These are phyloP conservation scores for Nemotelus pantherinus DNA, from an alignment of 2,888 invertebrate genomes.

Conservation along the genomic window DNA sequence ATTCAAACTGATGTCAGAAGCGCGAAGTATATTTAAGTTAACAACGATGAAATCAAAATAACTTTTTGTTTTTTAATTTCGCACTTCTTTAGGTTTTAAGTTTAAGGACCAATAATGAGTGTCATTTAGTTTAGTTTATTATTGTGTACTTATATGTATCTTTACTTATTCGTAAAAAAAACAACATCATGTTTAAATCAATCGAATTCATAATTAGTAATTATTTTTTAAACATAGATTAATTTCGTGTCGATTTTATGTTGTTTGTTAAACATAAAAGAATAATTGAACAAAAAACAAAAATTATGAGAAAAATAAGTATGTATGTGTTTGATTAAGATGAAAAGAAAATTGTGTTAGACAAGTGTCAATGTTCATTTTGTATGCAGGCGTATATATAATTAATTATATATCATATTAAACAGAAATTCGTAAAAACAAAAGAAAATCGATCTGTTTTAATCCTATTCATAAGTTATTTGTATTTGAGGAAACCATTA, in stretches of 20 bases:
- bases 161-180: neutral
- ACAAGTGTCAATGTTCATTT: neutral
- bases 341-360: neutral
- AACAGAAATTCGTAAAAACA: too few relatives aligned
- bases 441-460: too few relatives aligned
- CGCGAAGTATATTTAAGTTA: neutral
- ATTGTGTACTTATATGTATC: slow-evolving; percentile 13
- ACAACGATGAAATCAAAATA: neutral
- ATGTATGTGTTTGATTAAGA: slow-evolving; percentile 9
- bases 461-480: too few relatives aligned
- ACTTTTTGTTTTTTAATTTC: neutral
- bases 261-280: too few relatives aligned
- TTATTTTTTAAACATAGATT: too few relatives aligned
- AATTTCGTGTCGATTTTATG: too few relatives aligned
- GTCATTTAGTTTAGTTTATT: slow-evolving; percentile 6
- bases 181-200: too few relatives aligned
- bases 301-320: neutral
- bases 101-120: neutral
- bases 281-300: too few relatives aligned
- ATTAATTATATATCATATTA: too few relatives aligned
- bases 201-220: too few relatives aligned
- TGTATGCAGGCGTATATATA: slow-evolving; percentile 15
- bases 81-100: neutral
- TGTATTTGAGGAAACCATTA: too few relatives aligned
- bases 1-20: neutral